A percentile compares a stretch with the other conserved stretches of the same genome.
Evolutionary conservation across 1,140 invertebrate species (phyloP).

Genomic region (Fopius arisanus): DNA sequence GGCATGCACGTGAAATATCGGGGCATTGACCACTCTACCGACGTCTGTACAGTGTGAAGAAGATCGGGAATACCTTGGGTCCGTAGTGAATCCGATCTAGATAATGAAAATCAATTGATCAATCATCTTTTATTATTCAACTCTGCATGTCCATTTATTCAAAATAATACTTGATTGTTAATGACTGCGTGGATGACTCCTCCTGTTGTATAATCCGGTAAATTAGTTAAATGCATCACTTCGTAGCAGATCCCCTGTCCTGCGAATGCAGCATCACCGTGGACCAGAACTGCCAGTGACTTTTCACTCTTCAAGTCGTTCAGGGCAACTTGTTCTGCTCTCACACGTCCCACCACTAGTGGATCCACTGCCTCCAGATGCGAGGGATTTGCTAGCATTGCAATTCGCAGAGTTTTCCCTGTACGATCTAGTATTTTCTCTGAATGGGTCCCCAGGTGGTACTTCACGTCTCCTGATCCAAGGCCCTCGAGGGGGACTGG

Average conservation of each 20-base stretch:
- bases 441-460: slow-evolving; percentile 88
- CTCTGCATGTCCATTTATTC: no score
- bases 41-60: slow-evolving; percentile 78
- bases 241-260: slow-evolving; percentile 92
- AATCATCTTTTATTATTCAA: no score
- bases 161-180: slow-evolving; percentile 80
- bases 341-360: slow-evolving; percentile 81
- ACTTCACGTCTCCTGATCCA: slow-evolving; percentile 95
- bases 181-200: slow-evolving; percentile 90
- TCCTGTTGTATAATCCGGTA: slow-evolving; percentile 86
- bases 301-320: slow-evolving; percentile 71
- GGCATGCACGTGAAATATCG: slow-evolving; percentile 93
- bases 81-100: slow-evolving; percentile 87
- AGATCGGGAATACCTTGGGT: slow-evolving; percentile 78
- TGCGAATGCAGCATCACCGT: slow-evolving; percentile 89
- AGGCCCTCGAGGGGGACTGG: slow-evolving; percentile 57
- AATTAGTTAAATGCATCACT: slow-evolving; percentile 84
- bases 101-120: slow-evolving; percentile 35
- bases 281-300: slow-evolving; percentile 79
- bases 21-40: slow-evolving; percentile 86
- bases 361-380: slow-evolving; percentile 91
- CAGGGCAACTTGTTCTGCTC: slow-evolving; percentile 86
- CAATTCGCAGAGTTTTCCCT: slow-evolving; percentile 82
- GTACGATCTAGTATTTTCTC: slow-evolving; percentile 67
- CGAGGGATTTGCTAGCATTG: slow-evolving; percentile 89